Percentiles rank a stretch among this genome's conserved stretches.
These are phyloP conservation scores for Lucilia sericata DNA, from an alignment of 1,140 invertebrate genomes.

Conservation along the genomic window DNA sequence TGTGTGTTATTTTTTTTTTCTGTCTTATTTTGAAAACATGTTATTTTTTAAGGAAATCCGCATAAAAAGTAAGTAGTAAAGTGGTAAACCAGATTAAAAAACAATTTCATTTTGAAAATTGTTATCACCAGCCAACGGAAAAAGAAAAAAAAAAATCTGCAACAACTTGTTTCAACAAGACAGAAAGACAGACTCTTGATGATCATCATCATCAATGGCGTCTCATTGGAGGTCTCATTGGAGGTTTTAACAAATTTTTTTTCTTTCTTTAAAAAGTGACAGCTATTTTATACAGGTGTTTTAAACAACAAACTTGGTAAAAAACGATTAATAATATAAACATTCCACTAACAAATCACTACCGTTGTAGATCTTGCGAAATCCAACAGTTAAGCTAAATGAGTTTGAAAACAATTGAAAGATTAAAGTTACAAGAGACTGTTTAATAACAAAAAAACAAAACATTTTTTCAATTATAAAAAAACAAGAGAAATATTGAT, in stretches of 20 bases:
- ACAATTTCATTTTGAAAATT: constrained; percentile 25
- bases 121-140: not conserved
- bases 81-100: constrained; percentile 39
- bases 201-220: constrained; percentile 8
- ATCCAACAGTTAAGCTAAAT: not conserved
- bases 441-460: not conserved
- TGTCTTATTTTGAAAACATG: not conserved
- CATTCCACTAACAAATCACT: not conserved
- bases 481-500: not conserved
- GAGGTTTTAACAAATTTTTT: too few species aligned
- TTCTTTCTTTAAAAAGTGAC: not conserved
- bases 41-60: constrained; percentile 36
- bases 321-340: not conserved
- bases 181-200: not conserved
- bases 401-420: not conserved
- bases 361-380: not conserved
- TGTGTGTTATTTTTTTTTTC: not conserved
- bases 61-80: not conserved
- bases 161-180: not conserved
- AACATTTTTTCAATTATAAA: constrained; percentile 4
- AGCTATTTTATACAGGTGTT: constrained; percentile 3
- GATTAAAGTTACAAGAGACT: too few species aligned
- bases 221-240: not conserved
- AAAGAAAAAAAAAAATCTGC: not conserved
- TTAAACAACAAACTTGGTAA: not conserved